Evolutionary conservation across 2,113 vertebrate genomes (phyloP), one percentile per base, ranked within the genome.

Genomic region (Caretta caretta): DNA sequence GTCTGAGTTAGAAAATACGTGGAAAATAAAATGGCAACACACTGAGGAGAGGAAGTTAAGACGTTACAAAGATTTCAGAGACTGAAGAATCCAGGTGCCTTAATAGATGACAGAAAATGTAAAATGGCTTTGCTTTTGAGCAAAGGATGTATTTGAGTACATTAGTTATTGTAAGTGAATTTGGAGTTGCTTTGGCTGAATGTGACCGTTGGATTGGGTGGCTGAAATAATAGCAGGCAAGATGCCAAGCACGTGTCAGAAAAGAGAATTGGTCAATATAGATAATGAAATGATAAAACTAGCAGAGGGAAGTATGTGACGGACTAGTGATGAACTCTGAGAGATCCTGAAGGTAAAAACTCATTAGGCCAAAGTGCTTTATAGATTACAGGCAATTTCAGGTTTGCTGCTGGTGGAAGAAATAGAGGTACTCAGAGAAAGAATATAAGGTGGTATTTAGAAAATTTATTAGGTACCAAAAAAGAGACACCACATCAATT

Each of bases 381-480:
- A 87, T 90, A 76, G 69, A 87, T 96, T 94, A 54, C 80, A 90
- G 90, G 72, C 85, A 89, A 86, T 87, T 75, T 82, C 76, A 90
- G 54, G 54, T 94, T 93, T 94, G 38, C 82, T 94, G 83, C 56
- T 91, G 42, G 56, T 91, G 69, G 50, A 85, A 93, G 81, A 96
- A 94, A 50, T 51, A 35, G 54, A 89, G 69, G 82, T 92, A 13
- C 59, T 90, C 31, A 76, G 31, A 87, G 48, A 86, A 31, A 96
- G 75, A 85, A 59, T 90, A 90, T n/a, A 83, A 54, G 35, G 57
- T 42, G 19, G 5, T 85, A 79, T 91, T 94, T 87, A 85, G 88
- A 90, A 94, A 93, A 96, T 83, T 88, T 91, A 80, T 86, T 92
- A 83, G 88, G 90, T 92, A n/a, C 94, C 81, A 84, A 78, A 72